These are phyloP conservation scores for Chrysina gloriosa DNA, from an alignment of 2,888 invertebrate species.

Conservation along the genomic window DNA sequence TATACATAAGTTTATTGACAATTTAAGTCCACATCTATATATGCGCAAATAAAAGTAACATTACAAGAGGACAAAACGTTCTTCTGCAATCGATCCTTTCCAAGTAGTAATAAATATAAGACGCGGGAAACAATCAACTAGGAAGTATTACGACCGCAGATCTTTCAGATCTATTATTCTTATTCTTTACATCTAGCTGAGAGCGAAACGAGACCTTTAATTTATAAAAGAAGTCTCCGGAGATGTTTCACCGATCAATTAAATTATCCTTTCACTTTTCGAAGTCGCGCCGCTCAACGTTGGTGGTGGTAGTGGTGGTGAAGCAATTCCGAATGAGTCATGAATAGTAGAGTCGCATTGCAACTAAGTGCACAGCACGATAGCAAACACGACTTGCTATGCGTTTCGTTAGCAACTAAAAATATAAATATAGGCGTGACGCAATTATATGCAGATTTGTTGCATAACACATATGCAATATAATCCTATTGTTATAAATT, in stretches of 20 bases:
- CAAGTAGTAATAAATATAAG: not conserved
- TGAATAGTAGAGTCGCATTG: slow-evolving; percentile 13
- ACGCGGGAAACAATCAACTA: not conserved
- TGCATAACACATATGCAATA: slow-evolving; percentile 8
- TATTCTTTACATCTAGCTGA: not conserved
- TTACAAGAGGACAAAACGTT: not conserved
- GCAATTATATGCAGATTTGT: slow-evolving; percentile 17
- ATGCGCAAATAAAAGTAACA: too few species aligned
- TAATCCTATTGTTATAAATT: slow-evolving; percentile 10
- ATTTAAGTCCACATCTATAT: too few species aligned
- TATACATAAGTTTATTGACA: too few species aligned
- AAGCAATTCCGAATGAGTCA: slow-evolving; percentile 38
- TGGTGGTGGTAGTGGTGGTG: slow-evolving; percentile 11
- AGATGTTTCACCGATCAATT: slow-evolving; percentile 29
- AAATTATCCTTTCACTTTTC: slow-evolving; percentile 40
- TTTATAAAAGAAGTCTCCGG: slow-evolving; percentile 1
- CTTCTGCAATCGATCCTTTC: not conserved
- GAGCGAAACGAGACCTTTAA: slow-evolving; percentile 9
- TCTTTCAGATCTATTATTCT: not conserved
- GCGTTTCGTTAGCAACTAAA: slow-evolving; percentile 8
- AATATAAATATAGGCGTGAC: slow-evolving; percentile 10
- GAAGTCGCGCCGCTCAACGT: not conserved
- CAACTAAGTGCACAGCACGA: not conserved
- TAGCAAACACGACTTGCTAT: slow-evolving; percentile 1
- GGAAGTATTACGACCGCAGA: not conserved